Conservation (phyloP, 2,113 vertebrate species). For the Ochotona curzoniae region DNA sequence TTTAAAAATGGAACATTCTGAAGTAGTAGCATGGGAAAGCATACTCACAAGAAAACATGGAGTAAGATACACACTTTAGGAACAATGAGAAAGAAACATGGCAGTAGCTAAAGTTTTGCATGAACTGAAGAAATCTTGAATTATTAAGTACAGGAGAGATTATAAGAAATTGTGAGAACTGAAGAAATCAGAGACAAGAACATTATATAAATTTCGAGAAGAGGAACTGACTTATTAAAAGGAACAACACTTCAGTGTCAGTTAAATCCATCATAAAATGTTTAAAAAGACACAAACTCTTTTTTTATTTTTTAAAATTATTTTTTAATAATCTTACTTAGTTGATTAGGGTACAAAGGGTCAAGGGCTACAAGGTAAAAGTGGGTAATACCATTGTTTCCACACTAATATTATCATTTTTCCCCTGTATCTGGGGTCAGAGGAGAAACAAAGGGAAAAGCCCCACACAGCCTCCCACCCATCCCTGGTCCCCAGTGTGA, state of each 20-base stretch:
- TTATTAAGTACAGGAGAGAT: background rate
- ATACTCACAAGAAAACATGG: conserved; percentile 23
- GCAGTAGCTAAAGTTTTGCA: background rate
- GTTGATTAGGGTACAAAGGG: too few species aligned
- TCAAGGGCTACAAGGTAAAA: too few species aligned
- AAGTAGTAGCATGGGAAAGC: background rate
- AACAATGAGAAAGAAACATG: conserved; percentile 34
- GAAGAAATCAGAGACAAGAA: conserved; percentile 1
- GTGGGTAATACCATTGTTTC: too few species aligned
- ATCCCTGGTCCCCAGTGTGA: too few species aligned
- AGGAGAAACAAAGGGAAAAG: too few species aligned
- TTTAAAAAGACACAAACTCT: conserved; percentile 28
- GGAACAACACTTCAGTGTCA: background rate
- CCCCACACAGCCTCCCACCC: too few species aligned
- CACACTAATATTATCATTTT: too few species aligned
- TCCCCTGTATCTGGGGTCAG: too few species aligned
- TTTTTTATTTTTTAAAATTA: too few species aligned
- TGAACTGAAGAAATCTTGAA: background rate
- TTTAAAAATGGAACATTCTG: background rate
- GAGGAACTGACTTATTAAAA: background rate
- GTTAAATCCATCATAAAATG: conserved; percentile 40
- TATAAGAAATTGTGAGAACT: background rate
- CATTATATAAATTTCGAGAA: conserved; percentile 23
- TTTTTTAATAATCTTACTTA: too few species aligned
- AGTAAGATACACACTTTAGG: background rate